Conservation (phyloP, 2,113 vertebrate genomes). For the Pterophyllum scalare region DNA sequence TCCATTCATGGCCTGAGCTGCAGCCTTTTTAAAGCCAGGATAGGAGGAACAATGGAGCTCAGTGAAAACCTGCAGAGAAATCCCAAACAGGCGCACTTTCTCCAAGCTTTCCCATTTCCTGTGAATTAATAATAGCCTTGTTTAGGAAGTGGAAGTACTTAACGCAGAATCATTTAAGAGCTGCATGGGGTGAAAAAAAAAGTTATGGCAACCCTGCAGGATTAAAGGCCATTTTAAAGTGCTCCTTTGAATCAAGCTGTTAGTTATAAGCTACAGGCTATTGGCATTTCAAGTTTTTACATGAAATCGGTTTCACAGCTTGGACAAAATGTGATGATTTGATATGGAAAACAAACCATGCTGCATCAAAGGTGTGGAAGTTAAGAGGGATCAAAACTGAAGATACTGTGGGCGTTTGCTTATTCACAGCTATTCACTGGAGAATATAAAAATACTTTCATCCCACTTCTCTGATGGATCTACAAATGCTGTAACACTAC, state of each 20-base stretch:
- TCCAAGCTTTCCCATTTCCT: slow-evolving; percentile 70
- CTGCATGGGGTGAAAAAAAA: slow-evolving; percentile 25
- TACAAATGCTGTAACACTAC: not conserved
- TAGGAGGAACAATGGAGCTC: slow-evolving; percentile 74
- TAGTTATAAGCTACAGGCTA: not conserved
- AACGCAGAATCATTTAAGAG: slow-evolving; percentile 53
- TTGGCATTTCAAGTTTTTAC: not conserved
- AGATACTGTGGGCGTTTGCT: not conserved
- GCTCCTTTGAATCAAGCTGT: not conserved
- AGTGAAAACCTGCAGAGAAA: slow-evolving; percentile 69
- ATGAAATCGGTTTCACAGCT: not conserved
- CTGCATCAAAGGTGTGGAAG: not conserved
- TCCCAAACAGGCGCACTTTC: slow-evolving; percentile 39
- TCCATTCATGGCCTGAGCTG: slow-evolving; percentile 40
- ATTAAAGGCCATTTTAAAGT: not conserved
- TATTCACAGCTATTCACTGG: not conserved
- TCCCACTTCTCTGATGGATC: not conserved
- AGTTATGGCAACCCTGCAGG: not conserved
- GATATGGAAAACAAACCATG: not conserved
- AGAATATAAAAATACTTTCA: not conserved
- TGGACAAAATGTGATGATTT: not conserved
- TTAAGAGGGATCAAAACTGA: not conserved
- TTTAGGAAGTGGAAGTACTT: slow-evolving; percentile 60
- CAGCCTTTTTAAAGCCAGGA: slow-evolving; percentile 38
- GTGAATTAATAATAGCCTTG: slow-evolving; percentile 76